Evolutionary conservation across 2,113 vertebrate genomes (phyloP), one percentile per base, ranked within the genome.

Genomic region (Myrmecophaga tridactyla): DNA sequence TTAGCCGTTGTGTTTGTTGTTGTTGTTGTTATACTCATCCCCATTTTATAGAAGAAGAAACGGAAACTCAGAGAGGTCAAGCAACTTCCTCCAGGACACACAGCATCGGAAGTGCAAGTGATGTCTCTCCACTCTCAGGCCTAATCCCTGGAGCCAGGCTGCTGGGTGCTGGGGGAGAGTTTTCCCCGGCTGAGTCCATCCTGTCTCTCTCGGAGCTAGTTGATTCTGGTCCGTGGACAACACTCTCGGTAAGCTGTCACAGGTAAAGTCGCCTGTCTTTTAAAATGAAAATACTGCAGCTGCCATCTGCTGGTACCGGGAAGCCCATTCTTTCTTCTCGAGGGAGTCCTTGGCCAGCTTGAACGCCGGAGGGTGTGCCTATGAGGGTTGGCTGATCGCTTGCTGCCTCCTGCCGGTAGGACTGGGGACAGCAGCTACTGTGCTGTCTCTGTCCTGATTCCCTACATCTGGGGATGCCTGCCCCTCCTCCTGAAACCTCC

Each of bases 321-420:
- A 94, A 86, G 31, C 4, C 4, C 15, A 3, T 58, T 56, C 51
- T 76, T 18, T 39, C 60, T 29, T 6, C n/a, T n/a, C n/a, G n/a
- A n/a, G n/a, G n/a, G n/a, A n/a, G n/a, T n/a, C n/a, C n/a, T n/a
- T n/a, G n/a, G n/a, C n/a, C n/a, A n/a, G n/a, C n/a, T n/a, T n/a
- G n/a, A n/a, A n/a, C n/a, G n/a, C n/a, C n/a, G n/a, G n/a, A n/a
- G n/a, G 29, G 2, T 21, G 73, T 14, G 21, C 20, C 39, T 29
- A 0, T 11, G 13, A 43, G 69, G 41, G 70, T 9, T 20, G 46
- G 46, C 21, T 76, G 14, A 63, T 36, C 8, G 1, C 72, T 63
- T 96, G 84, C 75, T 95, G 63, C 63, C 91, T 58, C 70, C 91
- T 94, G 36, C 81, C 76, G 95, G 76, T 25, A 20, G 20, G 15